A percentile compares a stretch with the other conserved stretches of the same genome.
Conservation (phyloP, 2,113 vertebrate genomes). For the Jacana jacana region DNA sequence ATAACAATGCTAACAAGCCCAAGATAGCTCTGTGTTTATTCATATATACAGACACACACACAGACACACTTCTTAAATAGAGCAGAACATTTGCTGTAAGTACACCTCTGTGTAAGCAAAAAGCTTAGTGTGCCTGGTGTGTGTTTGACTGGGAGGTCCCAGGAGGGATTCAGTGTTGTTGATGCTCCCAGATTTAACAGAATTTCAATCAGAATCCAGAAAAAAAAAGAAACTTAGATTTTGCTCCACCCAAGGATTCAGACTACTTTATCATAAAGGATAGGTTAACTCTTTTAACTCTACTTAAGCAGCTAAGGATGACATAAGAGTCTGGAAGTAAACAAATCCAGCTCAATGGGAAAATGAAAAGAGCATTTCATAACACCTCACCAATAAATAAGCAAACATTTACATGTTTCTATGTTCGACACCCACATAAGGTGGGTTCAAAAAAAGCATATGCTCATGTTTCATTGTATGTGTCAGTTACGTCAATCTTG, state of each 20-base stretch:
- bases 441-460: neutral
- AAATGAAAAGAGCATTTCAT: neutral
- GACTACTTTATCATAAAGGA: neutral
- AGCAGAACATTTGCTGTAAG: conserved; percentile 34
- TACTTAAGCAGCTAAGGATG: neutral
- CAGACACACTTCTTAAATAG: conserved; percentile 41
- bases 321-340: neutral
- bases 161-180: neutral
- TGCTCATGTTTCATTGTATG: neutral
- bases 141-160: neutral
- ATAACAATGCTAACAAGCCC: conserved; percentile 40
- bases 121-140: neutral
- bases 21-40: conserved; percentile 29
- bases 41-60: neutral
- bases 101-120: conserved; percentile 39
- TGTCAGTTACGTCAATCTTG: neutral
- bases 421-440: neutral
- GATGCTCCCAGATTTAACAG: neutral
- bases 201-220: neutral
- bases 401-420: neutral
- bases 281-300: neutral
- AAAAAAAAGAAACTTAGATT: neutral
- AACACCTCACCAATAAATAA: neutral
- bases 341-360: neutral
- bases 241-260: neutral